Evolutionary conservation across 2,113 vertebrate species (phyloP), one percentile per base, ranked within the genome.

Genomic region (Lepidothrix coronata): DNA sequence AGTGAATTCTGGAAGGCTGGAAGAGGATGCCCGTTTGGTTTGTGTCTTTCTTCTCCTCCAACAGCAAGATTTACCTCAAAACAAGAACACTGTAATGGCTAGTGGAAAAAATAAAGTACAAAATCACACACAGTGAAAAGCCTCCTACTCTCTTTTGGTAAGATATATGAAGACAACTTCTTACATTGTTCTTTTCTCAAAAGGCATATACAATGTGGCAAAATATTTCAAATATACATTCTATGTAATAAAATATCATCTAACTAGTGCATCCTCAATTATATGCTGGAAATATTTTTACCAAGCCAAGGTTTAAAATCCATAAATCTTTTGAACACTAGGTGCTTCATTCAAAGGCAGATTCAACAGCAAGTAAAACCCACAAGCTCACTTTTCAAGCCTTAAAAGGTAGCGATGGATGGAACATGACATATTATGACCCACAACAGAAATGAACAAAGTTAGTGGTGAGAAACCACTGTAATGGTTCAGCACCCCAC

Each of bases 201-300:
- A 94, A 93, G 92, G 93, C 89, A 94, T 95, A 87, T 86, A 93
- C 95, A 97, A 95, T 51, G 90, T 96, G 90, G 91, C 93, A 97
- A 97, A 97, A 96, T 75, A 93, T 96, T 94, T 95, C 93, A 96
- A 91, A 96, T 90, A 93, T 96, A 97, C 83, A 96, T 90, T 95
- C 92, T 91, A 68, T 91, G 84, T 98, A 92, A 95, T 95, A 95
- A 96, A 96, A 91, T 91, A 91, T 89, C 90, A 88, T 96, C 93
- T 95, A 91, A 85, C 94, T 96, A 93, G 61, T 96, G 94, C 88
- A 87, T 96, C 74, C 76, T 96, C 85, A 95, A 80, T 97, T 65
- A 92, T 95, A 91, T 89, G 66, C 88, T 95, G 89, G 85, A 92
- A 97, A 87, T 94, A 95, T 66, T 92, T 52, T 96, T 95, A 94